Conservation (phyloP, 2,888 invertebrate species). For the Frankliniella fusca region DNA sequence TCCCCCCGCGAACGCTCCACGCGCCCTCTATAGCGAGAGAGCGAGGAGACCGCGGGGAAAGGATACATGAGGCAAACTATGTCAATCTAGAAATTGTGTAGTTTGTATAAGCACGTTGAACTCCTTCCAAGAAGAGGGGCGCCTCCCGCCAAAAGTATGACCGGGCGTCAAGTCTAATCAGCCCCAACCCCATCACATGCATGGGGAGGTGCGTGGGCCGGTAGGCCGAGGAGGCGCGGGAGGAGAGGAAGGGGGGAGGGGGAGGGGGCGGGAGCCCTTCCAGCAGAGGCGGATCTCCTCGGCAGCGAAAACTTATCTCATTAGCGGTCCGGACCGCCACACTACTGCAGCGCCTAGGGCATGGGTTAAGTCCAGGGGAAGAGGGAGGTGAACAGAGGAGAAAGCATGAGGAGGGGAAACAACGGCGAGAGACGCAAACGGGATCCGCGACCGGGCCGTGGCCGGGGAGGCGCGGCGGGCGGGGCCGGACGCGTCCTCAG, state of each 20-base stretch:
- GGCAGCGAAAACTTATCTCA: constrained; percentile 11
- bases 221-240: background rate
- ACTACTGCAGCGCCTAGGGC: no score
- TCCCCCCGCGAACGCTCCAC: no score
- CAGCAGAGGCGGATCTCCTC: background rate
- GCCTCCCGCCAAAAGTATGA: no score
- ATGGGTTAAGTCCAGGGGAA: no score
- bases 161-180: background rate
- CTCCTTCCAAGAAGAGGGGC: no score
- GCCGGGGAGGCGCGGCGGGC: background rate
- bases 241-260: background rate
- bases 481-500: background rate
- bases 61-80: no score
- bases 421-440: background rate
- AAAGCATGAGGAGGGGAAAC: no score
- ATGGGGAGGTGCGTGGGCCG: background rate
- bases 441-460: background rate
- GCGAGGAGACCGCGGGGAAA: no score
- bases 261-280: background rate
- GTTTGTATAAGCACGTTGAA: no score
- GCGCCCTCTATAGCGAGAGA: no score
- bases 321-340: background rate
- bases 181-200: constrained; percentile 13
- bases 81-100: no score
- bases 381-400: no score